Percentiles rank a stretch among this genome's conserved stretches.
Conservation (phyloP, 2,797 vertebrate species). For the Sebastes cheni region DNA sequence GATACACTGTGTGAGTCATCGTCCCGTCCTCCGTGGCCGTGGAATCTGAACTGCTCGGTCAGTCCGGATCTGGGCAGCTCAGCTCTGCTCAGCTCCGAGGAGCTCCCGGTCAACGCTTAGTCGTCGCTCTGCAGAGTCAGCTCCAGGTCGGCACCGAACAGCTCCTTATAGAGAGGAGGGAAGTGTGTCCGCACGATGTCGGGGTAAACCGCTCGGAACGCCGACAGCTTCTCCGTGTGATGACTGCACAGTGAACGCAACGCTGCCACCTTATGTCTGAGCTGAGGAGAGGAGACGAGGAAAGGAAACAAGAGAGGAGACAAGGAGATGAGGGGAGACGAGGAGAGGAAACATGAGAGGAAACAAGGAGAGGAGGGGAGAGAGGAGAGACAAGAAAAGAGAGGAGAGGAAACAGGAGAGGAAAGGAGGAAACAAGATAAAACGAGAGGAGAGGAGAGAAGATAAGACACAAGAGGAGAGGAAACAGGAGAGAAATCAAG, state of each 20-base stretch:
- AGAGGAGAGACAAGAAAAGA: not conserved
- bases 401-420: too few species aligned
- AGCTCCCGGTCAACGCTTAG: constrained; percentile 63
- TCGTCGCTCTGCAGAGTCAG: constrained; percentile 87
- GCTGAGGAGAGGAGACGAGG: constrained; percentile 72
- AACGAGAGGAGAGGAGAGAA: too few species aligned
- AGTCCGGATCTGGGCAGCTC: constrained; percentile 58
- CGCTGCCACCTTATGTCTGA: constrained; percentile 92
- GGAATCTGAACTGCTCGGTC: constrained; percentile 32
- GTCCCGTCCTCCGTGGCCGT: not conserved
- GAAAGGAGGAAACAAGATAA: too few species aligned
- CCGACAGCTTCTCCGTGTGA: constrained; percentile 92
- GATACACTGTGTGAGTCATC: not conserved
- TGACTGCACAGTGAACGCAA: constrained; percentile 91
- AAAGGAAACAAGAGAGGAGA: not conserved
- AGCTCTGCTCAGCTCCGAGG: not conserved
- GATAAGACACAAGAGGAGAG: too few species aligned
- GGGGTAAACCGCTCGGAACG: constrained; percentile 92
- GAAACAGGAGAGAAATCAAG: too few species aligned
- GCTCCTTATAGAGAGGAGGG: constrained; percentile 95
- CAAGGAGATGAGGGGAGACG: fast-evolving
- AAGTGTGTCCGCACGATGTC: constrained; percentile 92
- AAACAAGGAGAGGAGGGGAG: too few species aligned
- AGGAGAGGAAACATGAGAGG: not conserved
- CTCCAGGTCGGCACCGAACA: constrained; percentile 94